Conservation (phyloP, 2,888 invertebrate genomes). For the Torymus aiolomorphi region DNA sequence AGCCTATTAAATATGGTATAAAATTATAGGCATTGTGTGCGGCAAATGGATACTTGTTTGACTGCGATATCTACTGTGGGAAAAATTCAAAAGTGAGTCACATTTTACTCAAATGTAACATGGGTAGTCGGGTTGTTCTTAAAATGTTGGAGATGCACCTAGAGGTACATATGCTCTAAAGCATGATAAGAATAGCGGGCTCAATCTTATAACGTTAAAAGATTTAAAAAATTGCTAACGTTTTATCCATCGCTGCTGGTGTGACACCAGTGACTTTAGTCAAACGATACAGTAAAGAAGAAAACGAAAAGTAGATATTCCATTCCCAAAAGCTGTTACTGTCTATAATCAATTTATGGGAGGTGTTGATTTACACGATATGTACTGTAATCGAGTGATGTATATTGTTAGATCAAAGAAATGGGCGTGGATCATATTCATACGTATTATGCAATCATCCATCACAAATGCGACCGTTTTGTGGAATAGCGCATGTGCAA, state of each 20-base stretch:
- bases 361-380: conserved; percentile 17
- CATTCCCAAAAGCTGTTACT: conserved; percentile 5
- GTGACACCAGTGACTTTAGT: conserved; percentile 1
- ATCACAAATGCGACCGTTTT: conserved; percentile 24
- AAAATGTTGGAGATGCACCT: background rate
- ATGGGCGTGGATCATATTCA: conserved; percentile 18
- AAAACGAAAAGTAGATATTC: conserved; percentile 5
- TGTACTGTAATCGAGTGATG: too few species aligned
- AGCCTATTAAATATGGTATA: conserved; percentile 11
- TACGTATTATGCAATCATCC: conserved; percentile 17
- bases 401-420: conserved; percentile 24
- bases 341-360: conserved; percentile 12
- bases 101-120: background rate
- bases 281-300: conserved; percentile 1
- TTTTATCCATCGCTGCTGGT: conserved; percentile 24
- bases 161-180: background rate
- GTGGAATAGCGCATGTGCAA: conserved; percentile 2
- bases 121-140: conserved; percentile 13
- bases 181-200: background rate
- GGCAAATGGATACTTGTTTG: conserved; percentile 4
- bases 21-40: conserved; percentile 1
- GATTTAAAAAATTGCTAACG: conserved; percentile 13
- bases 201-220: conserved; percentile 17
- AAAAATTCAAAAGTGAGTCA: background rate
- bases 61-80: background rate